Base-by-base conservation (phyloP, 2,888 invertebrate species). In the Siphonodentalium dalli region DNA sequence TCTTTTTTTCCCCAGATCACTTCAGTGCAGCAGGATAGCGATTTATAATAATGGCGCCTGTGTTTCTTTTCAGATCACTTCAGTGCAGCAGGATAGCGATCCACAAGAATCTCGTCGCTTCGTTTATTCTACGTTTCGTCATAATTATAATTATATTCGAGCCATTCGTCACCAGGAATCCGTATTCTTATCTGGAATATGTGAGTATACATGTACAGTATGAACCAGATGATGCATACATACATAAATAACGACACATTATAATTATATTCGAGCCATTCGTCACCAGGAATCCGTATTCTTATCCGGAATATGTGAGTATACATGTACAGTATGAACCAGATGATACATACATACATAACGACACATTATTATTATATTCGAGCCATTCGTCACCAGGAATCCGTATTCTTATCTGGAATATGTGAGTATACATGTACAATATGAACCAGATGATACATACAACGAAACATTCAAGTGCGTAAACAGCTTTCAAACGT, bases 31-130 rank as follows among this genome's bases (percentile, higher is more conserved):
- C 37, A 68, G 83, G 8, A 76, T 82, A 8, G 70, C 77, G 34
- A 82, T 83, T 20, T 83, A 83, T 68, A 78, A 83, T n/a, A n/a
- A n/a, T n/a, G n/a, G n/a, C n/a, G n/a, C n/a, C n/a, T 40, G 8
- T 42, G 44, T 37, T 52, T 48, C 23, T 37, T 68, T 72, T 24
- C 71, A 84, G 84, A 57, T 76, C 81, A 6, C 66, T 84, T 8
- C 80, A 81, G 47, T 83, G 83, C 61, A 77, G 74, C 37, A 68
- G 83, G 8, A 76, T 82, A 8, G 70, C 77, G 34, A 82, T 83
- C 21, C 83, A 83, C 68, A 78, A 83, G 63, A 79, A 84, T 57
- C 71, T 84, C 39, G 83, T 83, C 6, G 65, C 78, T 2, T 83
- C 84, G 2, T 81, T 84, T 58, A 79, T 84, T 34, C 61, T 84